Evolutionary conservation across 2,113 vertebrate genomes (phyloP).

Genomic region (Oreochromis niloticus): DNA sequence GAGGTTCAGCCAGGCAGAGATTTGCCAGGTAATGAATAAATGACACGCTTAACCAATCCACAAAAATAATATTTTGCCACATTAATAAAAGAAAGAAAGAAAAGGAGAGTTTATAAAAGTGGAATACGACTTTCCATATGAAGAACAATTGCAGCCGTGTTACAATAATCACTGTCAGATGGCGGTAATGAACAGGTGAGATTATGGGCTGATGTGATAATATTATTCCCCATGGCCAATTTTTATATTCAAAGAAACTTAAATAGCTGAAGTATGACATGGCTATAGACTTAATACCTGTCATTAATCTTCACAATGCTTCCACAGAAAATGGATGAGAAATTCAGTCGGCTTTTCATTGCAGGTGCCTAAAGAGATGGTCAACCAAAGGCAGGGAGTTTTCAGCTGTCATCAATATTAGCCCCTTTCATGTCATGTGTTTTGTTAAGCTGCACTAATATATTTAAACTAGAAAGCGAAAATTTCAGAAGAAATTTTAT

Average conservation of each 20-base stretch:
- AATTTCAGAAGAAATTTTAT: too few relatives aligned
- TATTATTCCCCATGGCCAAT: slow-evolving; percentile 25
- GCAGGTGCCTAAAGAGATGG: background rate
- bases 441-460: background rate
- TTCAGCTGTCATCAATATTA: background rate
- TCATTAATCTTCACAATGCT: slow-evolving; percentile 44
- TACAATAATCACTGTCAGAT: slow-evolving; percentile 10
- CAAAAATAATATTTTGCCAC: slow-evolving; percentile 40
- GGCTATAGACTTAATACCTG: slow-evolving; percentile 24
- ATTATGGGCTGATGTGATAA: slow-evolving; percentile 31
- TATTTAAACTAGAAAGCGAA: too few relatives aligned
- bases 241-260: slow-evolving; percentile 30
- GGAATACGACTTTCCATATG: background rate
- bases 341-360: background rate
- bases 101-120: slow-evolving; percentile 22
- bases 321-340: background rate
- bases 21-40: slow-evolving; percentile 60
- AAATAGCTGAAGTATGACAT: slow-evolving; percentile 28
- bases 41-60: slow-evolving; percentile 41
- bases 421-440: background rate
- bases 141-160: slow-evolving; percentile 5
- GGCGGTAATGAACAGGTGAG: slow-evolving; percentile 20
- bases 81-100: slow-evolving; percentile 11
- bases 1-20: slow-evolving; percentile 7
- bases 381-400: background rate